Percentiles rank a stretch among this genome's conserved stretches.
phyloP scores from a whole-genome alignment of 2,113 vertebrate species.

The Dromas ardeola region DNA sequence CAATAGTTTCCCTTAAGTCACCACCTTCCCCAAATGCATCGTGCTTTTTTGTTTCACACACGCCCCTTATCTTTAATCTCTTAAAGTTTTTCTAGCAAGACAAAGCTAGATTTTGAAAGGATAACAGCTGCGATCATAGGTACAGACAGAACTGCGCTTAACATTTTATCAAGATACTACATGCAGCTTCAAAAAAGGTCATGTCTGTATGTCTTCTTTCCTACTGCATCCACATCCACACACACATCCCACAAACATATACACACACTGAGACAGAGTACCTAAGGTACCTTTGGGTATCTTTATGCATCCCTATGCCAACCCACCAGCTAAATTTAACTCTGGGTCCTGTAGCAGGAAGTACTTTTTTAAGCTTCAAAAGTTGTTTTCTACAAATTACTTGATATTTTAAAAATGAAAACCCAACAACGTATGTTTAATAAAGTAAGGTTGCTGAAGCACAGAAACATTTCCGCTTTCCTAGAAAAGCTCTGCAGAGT shows the following conservation, averaged over 20 bases:
- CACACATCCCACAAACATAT: background rate
- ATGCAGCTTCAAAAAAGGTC: rapidly evolving
- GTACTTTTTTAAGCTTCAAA: background rate
- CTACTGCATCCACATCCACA: background rate
- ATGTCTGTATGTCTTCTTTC: background rate
- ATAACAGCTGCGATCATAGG: background rate
- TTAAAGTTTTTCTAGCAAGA: background rate
- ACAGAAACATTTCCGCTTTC: background rate
- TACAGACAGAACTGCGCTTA: background rate
- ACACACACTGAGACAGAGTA: background rate
- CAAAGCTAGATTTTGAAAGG: background rate
- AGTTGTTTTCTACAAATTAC: background rate
- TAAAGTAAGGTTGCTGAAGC: background rate
- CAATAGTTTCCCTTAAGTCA: background rate
- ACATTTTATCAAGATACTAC: background rate
- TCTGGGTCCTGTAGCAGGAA: background rate
- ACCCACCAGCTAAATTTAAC: background rate
- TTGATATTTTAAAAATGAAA: background rate
- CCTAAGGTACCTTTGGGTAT: background rate
- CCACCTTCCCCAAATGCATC: background rate
- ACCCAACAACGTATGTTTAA: background rate
- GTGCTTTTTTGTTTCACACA: background rate
- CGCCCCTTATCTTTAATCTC: background rate
- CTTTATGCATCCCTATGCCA: background rate
- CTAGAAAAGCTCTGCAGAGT: background rate